phyloP scores from a whole-genome alignment of 2,797 vertebrate species.

The Spinus pinus region DNA sequence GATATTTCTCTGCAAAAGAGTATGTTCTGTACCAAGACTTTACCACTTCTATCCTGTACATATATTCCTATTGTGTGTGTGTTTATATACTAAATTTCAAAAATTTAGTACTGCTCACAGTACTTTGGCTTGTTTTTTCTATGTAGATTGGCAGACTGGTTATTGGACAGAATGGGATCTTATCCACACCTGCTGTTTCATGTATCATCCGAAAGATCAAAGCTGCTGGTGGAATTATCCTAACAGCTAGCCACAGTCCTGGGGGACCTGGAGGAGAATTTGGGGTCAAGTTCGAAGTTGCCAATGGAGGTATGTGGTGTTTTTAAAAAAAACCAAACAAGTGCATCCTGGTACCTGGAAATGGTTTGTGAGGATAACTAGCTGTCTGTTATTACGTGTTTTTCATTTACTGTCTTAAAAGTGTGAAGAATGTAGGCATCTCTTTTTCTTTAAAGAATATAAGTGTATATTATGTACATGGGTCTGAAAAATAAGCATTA shows the following conservation, averaged over 20 bases:
- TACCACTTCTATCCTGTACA: not conserved
- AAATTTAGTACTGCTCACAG: not conserved
- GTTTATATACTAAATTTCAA: not conserved
- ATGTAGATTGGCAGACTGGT: constrained; percentile 93
- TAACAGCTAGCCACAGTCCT: constrained; percentile 96
- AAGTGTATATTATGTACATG: not conserved
- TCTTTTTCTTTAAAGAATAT: not conserved
- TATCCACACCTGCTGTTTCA: constrained; percentile 96
- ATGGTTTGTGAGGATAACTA: not conserved
- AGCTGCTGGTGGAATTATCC: constrained; percentile 95
- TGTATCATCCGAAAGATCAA: constrained; percentile 99
- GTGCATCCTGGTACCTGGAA: not conserved
- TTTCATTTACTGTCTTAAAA: not conserved
- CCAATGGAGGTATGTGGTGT: constrained; percentile 88
- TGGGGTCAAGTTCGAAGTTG: constrained; percentile 95
- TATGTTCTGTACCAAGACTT: not conserved
- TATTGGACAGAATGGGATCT: constrained; percentile 94
- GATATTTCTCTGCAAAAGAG: not conserved
- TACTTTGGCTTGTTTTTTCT: not conserved
- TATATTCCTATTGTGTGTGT: not conserved
- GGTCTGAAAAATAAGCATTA: not conserved
- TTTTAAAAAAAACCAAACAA: not conserved
- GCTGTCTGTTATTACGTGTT: not conserved
- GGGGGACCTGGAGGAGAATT: constrained; percentile 96
- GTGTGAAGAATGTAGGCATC: not conserved